Conservation (phyloP, 1,140 invertebrate species). For the Sarcophaga bullata region DNA sequence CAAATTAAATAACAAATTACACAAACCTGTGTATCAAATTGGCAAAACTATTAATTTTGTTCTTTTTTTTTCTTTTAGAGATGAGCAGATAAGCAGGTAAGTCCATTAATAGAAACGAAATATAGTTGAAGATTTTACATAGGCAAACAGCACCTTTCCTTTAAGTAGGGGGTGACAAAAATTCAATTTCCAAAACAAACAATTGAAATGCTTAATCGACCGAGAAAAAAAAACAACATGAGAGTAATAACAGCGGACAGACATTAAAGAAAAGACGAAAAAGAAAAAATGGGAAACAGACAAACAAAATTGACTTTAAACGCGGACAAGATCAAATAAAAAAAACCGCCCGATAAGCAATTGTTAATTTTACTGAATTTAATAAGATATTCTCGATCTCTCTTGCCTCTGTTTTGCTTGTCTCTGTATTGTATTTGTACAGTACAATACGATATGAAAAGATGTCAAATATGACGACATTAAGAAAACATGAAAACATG, state of each 20-base stretch:
- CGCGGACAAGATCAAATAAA: slow-evolving; percentile 23
- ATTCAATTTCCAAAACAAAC: background rate
- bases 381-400: no score
- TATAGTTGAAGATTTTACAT: no score
- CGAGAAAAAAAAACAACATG: background rate
- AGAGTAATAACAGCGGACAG: background rate
- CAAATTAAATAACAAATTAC: no score
- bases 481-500: slow-evolving; percentile 29
- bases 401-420: no score
- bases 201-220: background rate
- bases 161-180: background rate
- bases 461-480: slow-evolving; percentile 40
- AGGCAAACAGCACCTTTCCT: background rate
- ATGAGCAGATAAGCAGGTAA: no score
- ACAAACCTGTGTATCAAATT: no score
- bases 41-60: no score
- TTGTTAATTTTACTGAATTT: background rate
- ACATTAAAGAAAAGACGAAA: background rate
- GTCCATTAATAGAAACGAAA: no score
- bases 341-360: slow-evolving; percentile 24
- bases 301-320: slow-evolving; percentile 6
- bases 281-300: background rate
- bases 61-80: no score
- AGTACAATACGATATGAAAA: slow-evolving; percentile 12
- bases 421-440: background rate